Evolutionary conservation across 1,140 invertebrate genomes (phyloP).

Genomic region (Drosophila guanche): DNA sequence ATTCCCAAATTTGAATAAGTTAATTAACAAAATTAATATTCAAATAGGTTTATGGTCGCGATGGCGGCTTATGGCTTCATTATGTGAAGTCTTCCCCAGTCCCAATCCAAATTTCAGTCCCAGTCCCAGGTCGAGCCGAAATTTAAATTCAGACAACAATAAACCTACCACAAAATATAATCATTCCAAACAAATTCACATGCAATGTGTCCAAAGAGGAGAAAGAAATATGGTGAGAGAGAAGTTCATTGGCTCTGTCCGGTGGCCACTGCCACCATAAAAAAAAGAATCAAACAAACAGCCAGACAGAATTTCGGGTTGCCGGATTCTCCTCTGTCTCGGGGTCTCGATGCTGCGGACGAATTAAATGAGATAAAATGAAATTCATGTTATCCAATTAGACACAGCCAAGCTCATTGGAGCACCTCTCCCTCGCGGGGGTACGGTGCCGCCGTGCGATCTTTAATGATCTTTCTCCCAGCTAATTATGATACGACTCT

Average conservation of each 20-base stretch:
- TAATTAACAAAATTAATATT: conserved; percentile 82
- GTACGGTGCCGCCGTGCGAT: conserved; percentile 15
- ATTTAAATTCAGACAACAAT: conserved; percentile 67
- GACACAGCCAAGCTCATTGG: conserved; percentile 60
- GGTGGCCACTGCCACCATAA: conserved; percentile 48
- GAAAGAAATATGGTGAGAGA: conserved; percentile 42
- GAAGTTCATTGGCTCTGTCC: conserved; percentile 70
- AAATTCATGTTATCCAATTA: conserved; percentile 81
- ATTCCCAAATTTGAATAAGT: conserved; percentile 76
- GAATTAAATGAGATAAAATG: conserved; percentile 78
- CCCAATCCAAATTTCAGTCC: conserved; percentile 8
- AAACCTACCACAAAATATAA: conserved; percentile 59
- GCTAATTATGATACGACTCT: conserved; percentile 68
- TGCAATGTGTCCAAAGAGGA: conserved; percentile 52
- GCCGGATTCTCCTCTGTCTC: conserved; percentile 30
- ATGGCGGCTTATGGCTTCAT: conserved; percentile 79
- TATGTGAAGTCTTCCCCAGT: conserved; percentile 48
- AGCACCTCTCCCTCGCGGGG: conserved; percentile 19
- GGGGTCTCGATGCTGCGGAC: conserved; percentile 56
- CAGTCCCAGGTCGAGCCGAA: conserved; percentile 15
- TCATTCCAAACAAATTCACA: conserved; percentile 72
- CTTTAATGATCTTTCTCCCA: conserved; percentile 76
- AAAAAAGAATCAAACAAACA: conserved; percentile 11
- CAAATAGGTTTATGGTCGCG: conserved; percentile 77
- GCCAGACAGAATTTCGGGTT: conserved; percentile 32